Conservation (phyloP, 2,113 vertebrate genomes). For the Glaucomys volans region DNA sequence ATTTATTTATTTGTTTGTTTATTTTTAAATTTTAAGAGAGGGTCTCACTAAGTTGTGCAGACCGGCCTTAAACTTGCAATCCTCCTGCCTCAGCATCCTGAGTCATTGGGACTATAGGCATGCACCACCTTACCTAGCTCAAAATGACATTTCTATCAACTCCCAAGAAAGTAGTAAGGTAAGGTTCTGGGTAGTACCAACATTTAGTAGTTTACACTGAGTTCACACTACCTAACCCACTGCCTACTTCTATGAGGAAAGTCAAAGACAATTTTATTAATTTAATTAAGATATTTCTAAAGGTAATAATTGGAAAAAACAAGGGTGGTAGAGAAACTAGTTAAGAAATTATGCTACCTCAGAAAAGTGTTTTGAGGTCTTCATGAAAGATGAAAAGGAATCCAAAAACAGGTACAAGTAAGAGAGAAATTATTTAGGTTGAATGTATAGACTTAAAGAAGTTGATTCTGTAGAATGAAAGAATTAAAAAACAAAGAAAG, state of each 20-base stretch:
- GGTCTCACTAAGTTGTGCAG: no score
- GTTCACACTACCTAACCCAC: not conserved
- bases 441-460: not conserved
- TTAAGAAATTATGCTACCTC: not conserved
- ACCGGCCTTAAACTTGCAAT: no score
- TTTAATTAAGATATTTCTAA: not conserved
- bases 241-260: not conserved
- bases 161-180: not conserved
- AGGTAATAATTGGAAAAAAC: not conserved
- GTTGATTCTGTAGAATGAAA: not conserved
- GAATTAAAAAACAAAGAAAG: not conserved
- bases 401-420: not conserved
- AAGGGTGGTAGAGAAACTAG: not conserved
- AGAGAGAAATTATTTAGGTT: not conserved
- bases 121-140: no score
- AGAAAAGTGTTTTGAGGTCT: not conserved
- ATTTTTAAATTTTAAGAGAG: no score
- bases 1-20: no score
- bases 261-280: constrained; percentile 39
- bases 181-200: not conserved
- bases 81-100: no score
- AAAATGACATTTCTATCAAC: not conserved
- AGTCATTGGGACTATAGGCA: no score
- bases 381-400: not conserved
- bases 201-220: not conserved